Base-by-base conservation (phyloP, 2,888 invertebrate species). In the Saturnia pavonia region DNA sequence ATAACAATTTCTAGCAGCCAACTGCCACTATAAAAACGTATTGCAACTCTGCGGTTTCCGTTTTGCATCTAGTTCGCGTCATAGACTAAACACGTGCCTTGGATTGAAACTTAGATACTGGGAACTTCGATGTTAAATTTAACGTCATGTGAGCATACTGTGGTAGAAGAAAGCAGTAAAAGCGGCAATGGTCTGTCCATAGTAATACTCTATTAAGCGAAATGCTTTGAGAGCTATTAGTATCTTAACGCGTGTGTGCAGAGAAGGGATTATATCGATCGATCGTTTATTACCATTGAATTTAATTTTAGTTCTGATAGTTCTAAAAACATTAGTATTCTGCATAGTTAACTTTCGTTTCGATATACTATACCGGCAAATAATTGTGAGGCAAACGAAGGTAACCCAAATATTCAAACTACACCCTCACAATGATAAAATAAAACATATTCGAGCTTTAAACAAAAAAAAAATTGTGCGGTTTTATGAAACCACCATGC, bases 11-110 rank as follows among this genome's bases (percentile, higher is more conserved):
- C 83, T 82, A 82, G 79, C 80, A 80, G 80, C 81, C 84, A 86
- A 87, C 83, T 80, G 80, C 75, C 76, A 80, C 85, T 90, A 83
- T 91, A 90, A 91, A 91, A 91, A 89, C 86, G 82, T 89, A 90
- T 89, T 84, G 88, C 87, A 76, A 80, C 78, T 82, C 78, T 82
- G 86, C 81, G 88, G 86, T 83, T 85, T 85, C 83, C 85, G 76
- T 75, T 77, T 75, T 75, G 75, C 75, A 79, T 77, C 73, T n/a
- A 65, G 60, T 43, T 40, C 40, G 19, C 25, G 43, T 27, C 67
- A 71, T 60, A 72, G 70, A 42, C 25, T 70, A 45, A 66, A 70
- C 43, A 43, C 40, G 11, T 69, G 16, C 25, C 12, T 4, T 9
- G 22, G 25, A 43, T 68, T 45, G 14, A 14, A 60, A 45, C 3